Conservation (phyloP, 2,113 vertebrate genomes). For the Spheniscus mendiculus region DNA sequence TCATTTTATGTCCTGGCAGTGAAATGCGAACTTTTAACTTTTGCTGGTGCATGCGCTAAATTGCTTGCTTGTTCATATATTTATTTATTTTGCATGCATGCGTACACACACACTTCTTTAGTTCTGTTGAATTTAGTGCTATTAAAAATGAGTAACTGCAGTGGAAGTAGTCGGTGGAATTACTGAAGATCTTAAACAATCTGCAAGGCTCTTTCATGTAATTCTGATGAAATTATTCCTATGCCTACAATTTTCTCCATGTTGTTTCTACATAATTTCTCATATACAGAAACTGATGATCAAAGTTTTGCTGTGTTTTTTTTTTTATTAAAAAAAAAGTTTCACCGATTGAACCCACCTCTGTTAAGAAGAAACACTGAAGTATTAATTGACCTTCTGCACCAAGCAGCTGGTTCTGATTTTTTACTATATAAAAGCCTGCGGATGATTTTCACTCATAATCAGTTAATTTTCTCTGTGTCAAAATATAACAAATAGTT, state of each 20-base stretch:
- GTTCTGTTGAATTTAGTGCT: neutral
- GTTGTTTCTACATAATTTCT: neutral
- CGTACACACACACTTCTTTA: neutral
- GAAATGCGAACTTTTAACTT: neutral
- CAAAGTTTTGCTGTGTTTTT: neutral
- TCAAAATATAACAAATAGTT: conserved; percentile 15
- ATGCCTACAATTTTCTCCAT: neutral
- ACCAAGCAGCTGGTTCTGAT: conserved; percentile 34
- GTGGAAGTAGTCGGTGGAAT: neutral
- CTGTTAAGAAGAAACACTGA: neutral
- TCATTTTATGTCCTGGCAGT: neutral
- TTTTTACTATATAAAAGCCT: conserved; percentile 9
- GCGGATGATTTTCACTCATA: conserved; percentile 39
- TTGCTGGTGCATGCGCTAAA: neutral
- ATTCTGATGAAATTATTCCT: neutral
- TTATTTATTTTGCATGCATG: neutral
- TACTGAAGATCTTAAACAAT: neutral
- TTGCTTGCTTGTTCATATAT: neutral
- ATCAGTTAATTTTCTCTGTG: conserved; percentile 40
- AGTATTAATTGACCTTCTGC: conserved; percentile 31
- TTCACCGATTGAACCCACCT: neutral
- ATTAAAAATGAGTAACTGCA: neutral
- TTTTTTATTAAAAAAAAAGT: neutral
- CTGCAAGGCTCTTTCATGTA: neutral
- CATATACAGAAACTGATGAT: neutral